These are phyloP conservation scores for Choloepus hoffmanni DNA, from an alignment of 2,113 vertebrate species.

Conservation along the genomic window DNA sequence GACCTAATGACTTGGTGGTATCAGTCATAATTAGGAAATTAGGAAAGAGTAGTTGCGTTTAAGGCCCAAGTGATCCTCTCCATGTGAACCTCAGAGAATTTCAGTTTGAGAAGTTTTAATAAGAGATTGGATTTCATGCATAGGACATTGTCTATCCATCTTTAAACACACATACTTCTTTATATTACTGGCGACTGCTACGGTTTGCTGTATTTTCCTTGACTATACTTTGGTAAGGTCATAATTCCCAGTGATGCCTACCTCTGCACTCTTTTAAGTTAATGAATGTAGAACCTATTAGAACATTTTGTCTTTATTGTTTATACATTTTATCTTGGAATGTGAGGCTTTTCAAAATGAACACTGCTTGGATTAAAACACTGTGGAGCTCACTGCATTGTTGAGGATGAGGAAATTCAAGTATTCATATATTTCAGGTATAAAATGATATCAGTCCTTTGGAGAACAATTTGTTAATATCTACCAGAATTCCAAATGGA, in stretches of 20 bases:
- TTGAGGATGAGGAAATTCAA: neutral
- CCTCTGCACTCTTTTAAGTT: neutral
- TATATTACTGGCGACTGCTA: neutral
- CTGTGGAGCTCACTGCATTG: neutral
- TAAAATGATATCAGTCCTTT: slow-evolving; percentile 1
- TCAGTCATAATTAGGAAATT: neutral
- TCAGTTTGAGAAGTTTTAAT: neutral
- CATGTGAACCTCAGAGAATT: neutral
- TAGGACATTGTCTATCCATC: neutral
- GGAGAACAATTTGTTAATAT: neutral
- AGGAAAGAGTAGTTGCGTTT: neutral
- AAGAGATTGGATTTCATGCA: neutral
- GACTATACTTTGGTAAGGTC: slow-evolving; percentile 3
- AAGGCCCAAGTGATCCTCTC: neutral
- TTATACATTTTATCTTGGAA: neutral
- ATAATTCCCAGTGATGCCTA: neutral
- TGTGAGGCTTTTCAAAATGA: neutral
- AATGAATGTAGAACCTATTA: neutral
- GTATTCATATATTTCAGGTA: neutral
- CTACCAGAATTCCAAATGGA: neutral
- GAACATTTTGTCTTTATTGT: neutral
- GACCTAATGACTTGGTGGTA: neutral
- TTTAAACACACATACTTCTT: neutral
- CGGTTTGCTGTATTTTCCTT: slow-evolving; percentile 28
- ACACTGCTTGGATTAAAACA: neutral